A percentile compares a stretch with the other conserved stretches of the same genome.
These are phyloP conservation scores for Chionomys nivalis DNA, from an alignment of 2,113 vertebrate genomes.

Conservation along the genomic window DNA sequence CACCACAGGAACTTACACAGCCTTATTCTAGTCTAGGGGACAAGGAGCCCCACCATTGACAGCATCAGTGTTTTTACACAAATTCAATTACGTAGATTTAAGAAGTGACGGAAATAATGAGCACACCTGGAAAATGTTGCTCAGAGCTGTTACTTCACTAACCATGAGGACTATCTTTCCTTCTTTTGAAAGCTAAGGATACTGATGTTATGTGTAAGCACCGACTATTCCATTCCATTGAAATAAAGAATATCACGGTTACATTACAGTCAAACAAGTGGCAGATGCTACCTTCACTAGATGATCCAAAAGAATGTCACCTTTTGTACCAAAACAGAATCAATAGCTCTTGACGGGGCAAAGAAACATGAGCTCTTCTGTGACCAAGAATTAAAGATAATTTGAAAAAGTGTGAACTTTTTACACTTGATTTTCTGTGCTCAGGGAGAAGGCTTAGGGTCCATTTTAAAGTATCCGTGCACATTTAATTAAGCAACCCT, in stretches of 20 bases:
- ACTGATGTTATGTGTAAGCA: not conserved
- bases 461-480: not conserved
- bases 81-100: not conserved
- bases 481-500: not conserved
- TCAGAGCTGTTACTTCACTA: not conserved
- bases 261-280: not conserved
- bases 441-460: not conserved
- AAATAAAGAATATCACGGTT: constrained; percentile 23
- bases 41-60: not conserved
- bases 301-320: not conserved
- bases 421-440: not conserved
- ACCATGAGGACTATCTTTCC: not conserved
- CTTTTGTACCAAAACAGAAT: not conserved
- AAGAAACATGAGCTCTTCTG: not conserved
- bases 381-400: constrained; percentile 25
- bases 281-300: not conserved
- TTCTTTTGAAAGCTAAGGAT: constrained; percentile 8
- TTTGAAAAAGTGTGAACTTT: not conserved
- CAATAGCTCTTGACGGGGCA: not conserved
- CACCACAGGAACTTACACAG: not conserved
- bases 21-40: not conserved
- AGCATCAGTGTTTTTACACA: not conserved
- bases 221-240: not conserved
- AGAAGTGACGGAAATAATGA: constrained; percentile 2
- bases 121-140: not conserved